Evolutionary conservation across 2,113 vertebrate species (phyloP).

Genomic region (Rhipidura dahli): DNA sequence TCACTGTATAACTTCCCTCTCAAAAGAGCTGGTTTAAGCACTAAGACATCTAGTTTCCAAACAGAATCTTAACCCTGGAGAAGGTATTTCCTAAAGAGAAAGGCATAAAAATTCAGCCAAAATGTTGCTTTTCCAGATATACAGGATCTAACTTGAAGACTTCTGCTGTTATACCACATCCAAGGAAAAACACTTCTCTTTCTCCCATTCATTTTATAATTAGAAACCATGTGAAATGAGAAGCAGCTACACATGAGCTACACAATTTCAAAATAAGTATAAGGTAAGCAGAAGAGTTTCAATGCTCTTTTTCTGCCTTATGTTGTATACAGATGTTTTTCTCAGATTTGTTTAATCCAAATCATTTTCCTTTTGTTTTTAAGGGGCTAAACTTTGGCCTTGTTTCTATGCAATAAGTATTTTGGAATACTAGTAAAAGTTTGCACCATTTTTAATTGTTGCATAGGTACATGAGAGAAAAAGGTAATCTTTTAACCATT

Average conservation of each 20-base stretch:
- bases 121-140: not conserved
- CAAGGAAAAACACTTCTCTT: not conserved
- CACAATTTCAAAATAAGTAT: constrained; percentile 26
- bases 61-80: not conserved
- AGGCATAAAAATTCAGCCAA: not conserved
- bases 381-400: not conserved
- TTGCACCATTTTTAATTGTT: not conserved
- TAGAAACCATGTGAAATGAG: constrained; percentile 14
- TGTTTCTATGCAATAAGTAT: not conserved
- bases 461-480: not conserved
- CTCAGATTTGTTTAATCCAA: not conserved
- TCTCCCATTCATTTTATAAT: not conserved
- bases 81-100: not conserved
- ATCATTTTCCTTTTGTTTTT: constrained; percentile 20
- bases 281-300: constrained; percentile 37
- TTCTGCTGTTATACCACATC: rapidly evolving
- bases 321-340: not conserved
- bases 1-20: not conserved
- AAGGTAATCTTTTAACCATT: not conserved
- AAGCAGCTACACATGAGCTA: constrained; percentile 23
- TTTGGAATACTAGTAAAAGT: not conserved
- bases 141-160: not conserved
- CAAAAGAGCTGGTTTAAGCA: not conserved
- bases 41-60: not conserved
- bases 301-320: not conserved